Percentiles rank a stretch among this genome's conserved stretches.
phyloP scores from a whole-genome alignment of 2,888 invertebrate genomes.

The Carterocephalus palaemon region DNA sequence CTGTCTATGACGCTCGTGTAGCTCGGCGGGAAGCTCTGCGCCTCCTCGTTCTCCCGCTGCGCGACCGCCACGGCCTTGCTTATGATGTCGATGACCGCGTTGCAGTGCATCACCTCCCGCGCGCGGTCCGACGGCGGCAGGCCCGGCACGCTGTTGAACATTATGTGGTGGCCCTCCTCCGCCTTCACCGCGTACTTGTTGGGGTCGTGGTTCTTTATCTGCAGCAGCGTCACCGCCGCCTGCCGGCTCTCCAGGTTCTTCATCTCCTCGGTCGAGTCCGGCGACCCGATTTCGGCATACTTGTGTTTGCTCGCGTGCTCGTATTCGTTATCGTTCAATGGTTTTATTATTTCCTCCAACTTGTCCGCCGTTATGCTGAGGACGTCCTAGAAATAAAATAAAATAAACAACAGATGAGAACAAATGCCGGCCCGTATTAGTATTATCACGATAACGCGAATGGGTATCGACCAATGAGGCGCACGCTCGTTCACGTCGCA shows the following conservation, averaged over 20 bases:
- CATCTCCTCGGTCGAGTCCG: conserved; percentile 76
- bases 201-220: conserved; percentile 75
- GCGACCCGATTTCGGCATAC: conserved; percentile 68
- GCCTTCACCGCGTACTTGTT: conserved; percentile 66
- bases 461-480: conserved; percentile 63
- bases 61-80: conserved; percentile 75
- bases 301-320: conserved; percentile 56
- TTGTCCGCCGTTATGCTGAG: conserved; percentile 78
- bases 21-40: conserved; percentile 57
- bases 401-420: conserved; percentile 51
- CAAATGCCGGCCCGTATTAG: conserved; percentile 50
- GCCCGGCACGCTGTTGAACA: conserved; percentile 79
- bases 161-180: conserved; percentile 75
- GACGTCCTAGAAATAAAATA: conserved; percentile 76
- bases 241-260: conserved; percentile 74
- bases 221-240: conserved; percentile 73
- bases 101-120: conserved; percentile 74
- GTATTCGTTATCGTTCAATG: conserved; percentile 60
- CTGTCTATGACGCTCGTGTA: conserved; percentile 59
- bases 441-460: conserved; percentile 56
- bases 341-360: conserved; percentile 78
- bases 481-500: conserved; percentile 53
- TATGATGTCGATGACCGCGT: conserved; percentile 74
- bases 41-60: conserved; percentile 71
- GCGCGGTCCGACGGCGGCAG: conserved; percentile 77